Evolutionary conservation across 64 coral and sea anemone species (phyloP).

Genomic region (Montipora efflorescens): DNA sequence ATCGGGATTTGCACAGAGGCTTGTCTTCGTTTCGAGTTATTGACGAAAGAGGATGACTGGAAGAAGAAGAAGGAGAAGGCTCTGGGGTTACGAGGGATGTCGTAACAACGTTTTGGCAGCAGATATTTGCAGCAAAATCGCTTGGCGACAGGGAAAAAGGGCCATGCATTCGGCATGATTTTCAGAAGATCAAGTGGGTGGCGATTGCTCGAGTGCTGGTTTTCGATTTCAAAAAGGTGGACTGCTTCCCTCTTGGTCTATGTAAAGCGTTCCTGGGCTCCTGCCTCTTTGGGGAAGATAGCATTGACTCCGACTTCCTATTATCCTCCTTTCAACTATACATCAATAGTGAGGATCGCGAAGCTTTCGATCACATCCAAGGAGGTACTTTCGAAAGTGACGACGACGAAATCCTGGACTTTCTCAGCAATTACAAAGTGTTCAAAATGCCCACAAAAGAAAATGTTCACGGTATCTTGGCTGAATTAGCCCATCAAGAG

Average conservation of each 20-base stretch:
- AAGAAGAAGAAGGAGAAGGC: slow-evolving; percentile 18
- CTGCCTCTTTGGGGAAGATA: slow-evolving; percentile 25
- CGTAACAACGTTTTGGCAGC: slow-evolving; percentile 15
- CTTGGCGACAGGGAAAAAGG: slow-evolving; percentile 20
- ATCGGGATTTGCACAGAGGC: background rate
- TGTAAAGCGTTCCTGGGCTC: slow-evolving; percentile 4
- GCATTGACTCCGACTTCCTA: background rate
- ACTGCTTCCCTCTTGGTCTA: slow-evolving; percentile 4
- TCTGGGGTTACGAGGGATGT: slow-evolving; percentile 8
- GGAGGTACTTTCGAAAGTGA: background rate
- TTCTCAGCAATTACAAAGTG: slow-evolving; percentile 15
- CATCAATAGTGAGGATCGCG: background rate
- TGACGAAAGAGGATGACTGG: background rate
- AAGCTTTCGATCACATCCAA: background rate
- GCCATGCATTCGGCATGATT: slow-evolving; percentile 5
- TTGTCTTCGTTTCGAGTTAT: slow-evolving; percentile 7
- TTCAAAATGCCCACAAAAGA: slow-evolving; percentile 23
- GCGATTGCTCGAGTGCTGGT: slow-evolving; percentile 1
- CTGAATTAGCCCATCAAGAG: slow-evolving; percentile 30
- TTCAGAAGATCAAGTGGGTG: slow-evolving; percentile 10
- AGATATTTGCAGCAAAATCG: slow-evolving; percentile 11
- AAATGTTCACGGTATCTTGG: slow-evolving; percentile 7
- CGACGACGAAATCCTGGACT: slow-evolving; percentile 18
- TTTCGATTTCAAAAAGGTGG: background rate
- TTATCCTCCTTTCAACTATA: slow-evolving; percentile 16